phyloP scores from a whole-genome alignment of 2,797 vertebrate species.

The Cuculus canorus region DNA sequence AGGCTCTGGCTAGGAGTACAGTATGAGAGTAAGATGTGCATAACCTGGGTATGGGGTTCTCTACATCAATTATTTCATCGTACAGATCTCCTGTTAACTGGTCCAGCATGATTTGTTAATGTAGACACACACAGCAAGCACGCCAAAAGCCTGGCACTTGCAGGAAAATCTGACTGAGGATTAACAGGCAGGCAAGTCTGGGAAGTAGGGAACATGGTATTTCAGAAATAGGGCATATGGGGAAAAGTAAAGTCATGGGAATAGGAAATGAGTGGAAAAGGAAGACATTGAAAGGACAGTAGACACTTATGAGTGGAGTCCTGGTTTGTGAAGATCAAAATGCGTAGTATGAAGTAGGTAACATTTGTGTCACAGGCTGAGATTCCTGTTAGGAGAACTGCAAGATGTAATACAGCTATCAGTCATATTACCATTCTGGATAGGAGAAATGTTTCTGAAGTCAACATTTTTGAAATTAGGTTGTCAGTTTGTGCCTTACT shows the following conservation, averaged over 20 bases:
- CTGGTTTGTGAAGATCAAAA: background rate
- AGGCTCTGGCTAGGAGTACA: background rate
- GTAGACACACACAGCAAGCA: background rate
- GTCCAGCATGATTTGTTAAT: background rate
- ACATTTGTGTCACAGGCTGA: background rate
- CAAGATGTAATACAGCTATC: background rate
- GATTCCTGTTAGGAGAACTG: background rate
- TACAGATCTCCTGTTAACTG: background rate
- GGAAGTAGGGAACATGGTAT: background rate
- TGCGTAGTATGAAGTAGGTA: background rate
- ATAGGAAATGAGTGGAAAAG: background rate
- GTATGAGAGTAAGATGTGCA: background rate
- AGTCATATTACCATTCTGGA: background rate
- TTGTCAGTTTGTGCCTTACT: background rate
- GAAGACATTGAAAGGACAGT: background rate
- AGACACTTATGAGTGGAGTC: background rate
- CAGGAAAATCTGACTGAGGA: background rate
- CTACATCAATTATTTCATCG: background rate
- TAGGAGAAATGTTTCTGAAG: background rate
- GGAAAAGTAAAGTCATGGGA: background rate
- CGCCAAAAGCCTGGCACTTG: background rate
- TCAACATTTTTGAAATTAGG: background rate
- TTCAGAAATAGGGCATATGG: background rate
- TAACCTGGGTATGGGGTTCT: background rate
- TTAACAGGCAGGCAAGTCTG: background rate